phyloP scores from a whole-genome alignment of 2,113 vertebrate genomes.

The Anolis sagrei region DNA sequence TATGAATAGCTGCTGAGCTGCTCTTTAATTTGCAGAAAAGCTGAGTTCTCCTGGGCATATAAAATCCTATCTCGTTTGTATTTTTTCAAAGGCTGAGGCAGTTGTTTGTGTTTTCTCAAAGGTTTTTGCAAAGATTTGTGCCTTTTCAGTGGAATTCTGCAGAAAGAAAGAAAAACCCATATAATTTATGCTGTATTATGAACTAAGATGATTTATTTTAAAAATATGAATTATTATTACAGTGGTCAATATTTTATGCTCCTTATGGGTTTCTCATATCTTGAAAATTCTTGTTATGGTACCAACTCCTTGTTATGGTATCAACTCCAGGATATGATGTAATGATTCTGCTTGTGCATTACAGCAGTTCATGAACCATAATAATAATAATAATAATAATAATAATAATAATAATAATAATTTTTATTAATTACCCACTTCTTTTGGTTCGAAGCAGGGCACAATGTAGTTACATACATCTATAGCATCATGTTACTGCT shows the following conservation, averaged over 20 bases:
- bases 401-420: no score
- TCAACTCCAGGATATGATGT: not conserved
- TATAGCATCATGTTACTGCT: no score
- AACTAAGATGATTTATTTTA: not conserved
- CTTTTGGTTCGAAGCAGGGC: no score
- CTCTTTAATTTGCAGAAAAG: constrained; percentile 57
- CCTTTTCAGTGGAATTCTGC: constrained; percentile 72
- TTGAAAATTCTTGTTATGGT: not conserved
- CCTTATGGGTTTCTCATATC: not conserved
- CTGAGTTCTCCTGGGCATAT: constrained; percentile 58
- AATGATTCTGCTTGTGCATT: not conserved
- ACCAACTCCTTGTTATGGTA: not conserved
- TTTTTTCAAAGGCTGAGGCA: constrained; percentile 74
- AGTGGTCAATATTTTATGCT: not conserved
- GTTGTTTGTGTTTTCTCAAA: constrained; percentile 67
- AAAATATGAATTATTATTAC: not conserved
- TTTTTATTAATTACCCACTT: no score
- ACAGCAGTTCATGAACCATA: not conserved
- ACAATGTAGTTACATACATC: no score
- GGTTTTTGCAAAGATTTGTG: constrained; percentile 70
- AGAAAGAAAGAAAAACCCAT: rapidly evolving
- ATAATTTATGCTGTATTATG: not conserved
- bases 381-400: no score
- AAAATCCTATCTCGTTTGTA: constrained; percentile 61
- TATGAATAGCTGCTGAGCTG: constrained; percentile 81